These are phyloP conservation scores for Calephelis virginiensis DNA, from an alignment of 1,140 invertebrate genomes.

Conservation along the genomic window DNA sequence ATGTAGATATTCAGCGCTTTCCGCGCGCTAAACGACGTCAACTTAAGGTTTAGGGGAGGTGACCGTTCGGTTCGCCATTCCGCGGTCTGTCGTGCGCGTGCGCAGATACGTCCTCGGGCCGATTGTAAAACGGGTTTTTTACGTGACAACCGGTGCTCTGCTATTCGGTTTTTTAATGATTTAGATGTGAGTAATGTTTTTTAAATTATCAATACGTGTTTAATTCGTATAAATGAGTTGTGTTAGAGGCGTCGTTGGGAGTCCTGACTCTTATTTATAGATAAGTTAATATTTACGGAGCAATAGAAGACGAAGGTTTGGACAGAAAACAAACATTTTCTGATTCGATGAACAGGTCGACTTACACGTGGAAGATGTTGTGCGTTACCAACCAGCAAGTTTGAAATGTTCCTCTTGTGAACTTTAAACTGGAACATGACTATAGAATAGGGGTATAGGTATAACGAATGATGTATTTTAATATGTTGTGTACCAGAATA, in stretches of 20 bases:
- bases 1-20: background rate
- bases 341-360: too few species aligned
- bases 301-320: too few species aligned
- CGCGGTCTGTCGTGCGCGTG: slow-evolving; percentile 10
- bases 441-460: too few species aligned
- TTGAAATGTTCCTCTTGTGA: too few species aligned
- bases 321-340: too few species aligned
- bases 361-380: too few species aligned
- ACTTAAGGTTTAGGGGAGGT: slow-evolving; percentile 4
- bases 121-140: slow-evolving; percentile 17
- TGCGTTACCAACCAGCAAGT: too few species aligned
- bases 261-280: too few species aligned
- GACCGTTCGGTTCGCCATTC: slow-evolving; percentile 6
- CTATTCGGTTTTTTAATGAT: slow-evolving; percentile 15
- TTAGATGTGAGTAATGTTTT: background rate
- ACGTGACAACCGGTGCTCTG: slow-evolving; percentile 3
- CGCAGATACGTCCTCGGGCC: slow-evolving; percentile 14
- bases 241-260: background rate
- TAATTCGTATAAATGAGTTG: background rate
- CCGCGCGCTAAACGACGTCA: background rate
- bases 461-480: too few species aligned
- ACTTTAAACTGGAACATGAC: too few species aligned
- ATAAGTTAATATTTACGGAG: too few species aligned
- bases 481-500: too few species aligned
- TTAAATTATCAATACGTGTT: background rate